Base-by-base conservation (phyloP, 2,113 vertebrate species). In the Alligator sinensis region DNA sequence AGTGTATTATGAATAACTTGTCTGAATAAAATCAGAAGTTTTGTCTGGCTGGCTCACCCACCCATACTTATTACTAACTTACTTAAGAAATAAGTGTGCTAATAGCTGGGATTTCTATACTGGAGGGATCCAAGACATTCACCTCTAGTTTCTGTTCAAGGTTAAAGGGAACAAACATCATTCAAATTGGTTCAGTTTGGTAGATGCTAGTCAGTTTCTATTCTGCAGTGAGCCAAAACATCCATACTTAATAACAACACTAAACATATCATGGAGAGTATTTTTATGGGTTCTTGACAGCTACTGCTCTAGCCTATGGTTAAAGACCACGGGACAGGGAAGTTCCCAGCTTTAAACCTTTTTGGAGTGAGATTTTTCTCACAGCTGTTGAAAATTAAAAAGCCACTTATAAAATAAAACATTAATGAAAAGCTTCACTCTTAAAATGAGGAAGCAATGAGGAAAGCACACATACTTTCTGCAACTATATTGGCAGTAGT, bases 11-110 rank as follows among this genome's bases (percentile, higher is more conserved):
- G n/a, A 60, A 28, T 30, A 94, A 78, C 34, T 5, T 55, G 25
- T 25, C 66, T 18, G 27, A 82, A 5, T 76, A 54, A 17, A 25
- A 10, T 38, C 62, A 77, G 75, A 75, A 80, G 0, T 19, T 0
- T 15, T 18, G 1, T 47, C 2, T 0, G 30, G 24, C 0, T 5
- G 68, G 3, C 1, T 24, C 1, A 1, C 3, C 11, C 19, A 22
- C 18, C 17, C n/a, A 34, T 30, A 28, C 55, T 47, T 47, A 47
- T 47, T 47, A 47, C 47, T 47, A 47, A 47, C 8, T 55, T 61
- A n/a, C 55, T 38, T 80, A 61, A 28, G 18, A 86, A 70, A 3
- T 66, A 19, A 77, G 22, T 1, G 24, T 54, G 4, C 5, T 1
- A 2, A 19, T 30, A 30, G n/a, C n/a, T 19, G n/a, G 30, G n/a